Evolutionary conservation across 37 sponge, comb jelly and placozoan species (phyloP).

Genomic region (Amphimedon queenslandica): DNA sequence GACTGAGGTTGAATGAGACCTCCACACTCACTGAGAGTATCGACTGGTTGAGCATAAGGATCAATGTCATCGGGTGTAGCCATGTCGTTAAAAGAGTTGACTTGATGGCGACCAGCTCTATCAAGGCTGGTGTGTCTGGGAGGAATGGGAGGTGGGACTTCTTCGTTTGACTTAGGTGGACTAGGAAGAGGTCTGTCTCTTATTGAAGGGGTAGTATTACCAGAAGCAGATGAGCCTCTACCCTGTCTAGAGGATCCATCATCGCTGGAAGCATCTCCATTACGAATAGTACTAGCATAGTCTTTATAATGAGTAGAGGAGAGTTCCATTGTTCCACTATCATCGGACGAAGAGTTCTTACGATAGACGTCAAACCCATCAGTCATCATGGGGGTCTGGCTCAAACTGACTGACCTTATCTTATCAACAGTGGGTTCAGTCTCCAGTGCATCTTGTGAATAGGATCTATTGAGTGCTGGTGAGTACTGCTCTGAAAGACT

Average conservation of each 20-base stretch:
- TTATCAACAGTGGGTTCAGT: not conserved
- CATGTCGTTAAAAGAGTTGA: not conserved
- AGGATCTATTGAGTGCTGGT: not conserved
- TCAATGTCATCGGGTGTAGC: not conserved
- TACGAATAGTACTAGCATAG: slow-evolving; percentile 6
- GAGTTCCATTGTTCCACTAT: not conserved
- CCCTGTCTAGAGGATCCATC: not conserved
- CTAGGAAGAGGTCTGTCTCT: slow-evolving; percentile 5
- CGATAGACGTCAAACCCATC: not conserved
- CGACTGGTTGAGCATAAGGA: slow-evolving; percentile 3
- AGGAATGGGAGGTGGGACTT: slow-evolving; percentile 43
- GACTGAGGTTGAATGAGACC: not conserved
- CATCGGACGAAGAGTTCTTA: not conserved
- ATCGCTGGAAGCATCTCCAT: slow-evolving; percentile 1
- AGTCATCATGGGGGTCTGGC: not conserved
- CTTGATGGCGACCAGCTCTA: not conserved
- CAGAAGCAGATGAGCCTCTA: not conserved
- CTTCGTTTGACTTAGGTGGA: not conserved
- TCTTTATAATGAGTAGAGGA: not conserved
- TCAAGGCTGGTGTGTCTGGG: slow-evolving; percentile 15
- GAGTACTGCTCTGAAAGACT: slow-evolving; percentile 32
- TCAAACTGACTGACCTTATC: slow-evolving; percentile 8
- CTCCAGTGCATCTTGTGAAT: not conserved
- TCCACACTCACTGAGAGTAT: not conserved
- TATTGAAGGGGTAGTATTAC: not conserved